These are phyloP conservation scores for Polydrusus tereticollis DNA, from an alignment of 2,888 invertebrate genomes.

Conservation along the genomic window DNA sequence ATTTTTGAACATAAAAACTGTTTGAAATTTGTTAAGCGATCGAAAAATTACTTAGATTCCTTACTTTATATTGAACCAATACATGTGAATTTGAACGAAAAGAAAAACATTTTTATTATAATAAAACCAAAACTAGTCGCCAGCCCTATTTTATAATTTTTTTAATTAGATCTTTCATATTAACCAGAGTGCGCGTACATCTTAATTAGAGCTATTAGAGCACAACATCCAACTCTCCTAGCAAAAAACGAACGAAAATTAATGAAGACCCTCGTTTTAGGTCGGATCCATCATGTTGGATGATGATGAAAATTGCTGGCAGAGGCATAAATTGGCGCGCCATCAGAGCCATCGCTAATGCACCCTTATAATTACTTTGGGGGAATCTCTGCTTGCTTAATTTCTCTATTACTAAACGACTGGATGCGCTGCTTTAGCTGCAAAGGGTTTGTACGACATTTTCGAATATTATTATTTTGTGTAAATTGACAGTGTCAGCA, in stretches of 20 bases:
- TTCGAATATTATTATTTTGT: background rate
- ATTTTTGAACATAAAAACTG: no score
- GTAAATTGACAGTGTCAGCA: background rate
- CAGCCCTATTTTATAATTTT: background rate
- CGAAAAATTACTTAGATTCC: no score
- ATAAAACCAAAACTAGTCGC: no score
- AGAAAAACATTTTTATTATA: no score
- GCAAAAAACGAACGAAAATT: constrained; percentile 42
- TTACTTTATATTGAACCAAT: no score
- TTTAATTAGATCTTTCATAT: constrained; percentile 3
- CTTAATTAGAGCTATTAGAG: constrained; percentile 16
- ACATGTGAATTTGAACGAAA: no score
- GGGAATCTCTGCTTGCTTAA: constrained; percentile 32
- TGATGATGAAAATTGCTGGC: constrained; percentile 42
- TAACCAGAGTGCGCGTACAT: background rate
- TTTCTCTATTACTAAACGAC: constrained; percentile 38
- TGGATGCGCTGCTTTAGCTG: constrained; percentile 18
- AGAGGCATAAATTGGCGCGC: constrained; percentile 39
- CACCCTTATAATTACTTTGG: constrained; percentile 45
- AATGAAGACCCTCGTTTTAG: constrained; percentile 38
- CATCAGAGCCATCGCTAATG: constrained; percentile 36
- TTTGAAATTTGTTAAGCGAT: no score
- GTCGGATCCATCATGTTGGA: constrained; percentile 38
- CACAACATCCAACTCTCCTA: constrained; percentile 3
- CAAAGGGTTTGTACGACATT: constrained; percentile 2